phyloP scores from a whole-genome alignment of 1,140 invertebrate species.

The Neodiprion virginianus region DNA sequence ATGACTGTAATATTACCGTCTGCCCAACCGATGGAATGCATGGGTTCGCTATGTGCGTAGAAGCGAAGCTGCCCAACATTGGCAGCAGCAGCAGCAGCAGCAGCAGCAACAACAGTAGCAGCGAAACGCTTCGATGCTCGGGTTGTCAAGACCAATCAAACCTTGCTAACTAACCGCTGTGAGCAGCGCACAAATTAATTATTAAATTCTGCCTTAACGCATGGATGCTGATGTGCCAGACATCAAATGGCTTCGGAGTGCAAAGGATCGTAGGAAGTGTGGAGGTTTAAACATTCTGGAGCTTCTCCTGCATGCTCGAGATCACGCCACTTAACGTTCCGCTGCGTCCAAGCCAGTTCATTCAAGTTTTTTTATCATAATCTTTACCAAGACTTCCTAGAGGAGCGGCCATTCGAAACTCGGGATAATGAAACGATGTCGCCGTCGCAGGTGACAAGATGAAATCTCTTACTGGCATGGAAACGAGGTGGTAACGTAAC shows the following conservation, averaged over 20 bases:
- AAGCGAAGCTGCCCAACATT: not conserved
- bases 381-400: no score
- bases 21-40: not conserved
- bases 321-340: no score
- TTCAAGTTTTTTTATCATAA: no score
- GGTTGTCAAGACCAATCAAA: constrained; percentile 7
- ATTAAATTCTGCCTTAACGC: constrained; percentile 5
- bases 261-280: no score
- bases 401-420: no score
- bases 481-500: not conserved
- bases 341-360: no score
- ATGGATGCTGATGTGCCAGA: not conserved
- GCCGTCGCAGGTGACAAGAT: not conserved
- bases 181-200: not conserved
- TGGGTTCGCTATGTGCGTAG: not conserved
- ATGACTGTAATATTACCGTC: not conserved
- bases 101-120: not conserved
- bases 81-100: not conserved
- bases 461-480: not conserved
- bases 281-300: no score
- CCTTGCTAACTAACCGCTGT: constrained; percentile 5
- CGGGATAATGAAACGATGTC: no score
- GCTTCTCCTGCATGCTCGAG: no score
- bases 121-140: not conserved
- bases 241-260: not conserved